A percentile compares a stretch with the other conserved stretches of the same genome.
These are phyloP conservation scores for Lasioglossum vierecki DNA, from an alignment of 2,888 invertebrate genomes.

Conservation along the genomic window DNA sequence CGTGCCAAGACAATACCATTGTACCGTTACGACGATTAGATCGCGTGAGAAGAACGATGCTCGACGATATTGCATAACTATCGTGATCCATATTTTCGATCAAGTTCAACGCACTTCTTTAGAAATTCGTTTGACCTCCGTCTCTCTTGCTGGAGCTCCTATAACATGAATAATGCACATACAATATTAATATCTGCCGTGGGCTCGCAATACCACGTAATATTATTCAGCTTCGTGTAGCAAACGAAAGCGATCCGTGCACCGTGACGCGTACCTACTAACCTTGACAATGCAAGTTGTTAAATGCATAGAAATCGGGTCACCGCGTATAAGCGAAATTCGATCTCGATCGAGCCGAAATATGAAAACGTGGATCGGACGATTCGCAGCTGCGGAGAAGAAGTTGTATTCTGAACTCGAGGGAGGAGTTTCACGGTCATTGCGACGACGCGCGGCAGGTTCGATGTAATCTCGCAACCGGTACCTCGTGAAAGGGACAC, in stretches of 20 bases:
- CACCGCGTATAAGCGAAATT: constrained; percentile 39
- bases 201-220: constrained; percentile 22
- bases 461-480: not conserved
- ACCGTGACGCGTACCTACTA: constrained; percentile 47
- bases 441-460: not conserved
- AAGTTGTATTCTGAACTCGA: no score
- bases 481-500: constrained; percentile 37
- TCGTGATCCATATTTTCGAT: not conserved
- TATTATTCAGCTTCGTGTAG: constrained; percentile 32
- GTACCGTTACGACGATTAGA: not conserved
- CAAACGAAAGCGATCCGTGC: constrained; percentile 55
- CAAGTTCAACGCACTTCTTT: not conserved
- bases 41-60: not conserved
- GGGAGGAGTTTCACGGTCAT: no score
- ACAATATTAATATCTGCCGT: not conserved
- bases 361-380: not conserved
- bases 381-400: not conserved
- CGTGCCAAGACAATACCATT: not conserved
- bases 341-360: constrained; percentile 12
- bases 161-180: not conserved
- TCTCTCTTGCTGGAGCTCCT: not conserved
- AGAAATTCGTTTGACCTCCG: not conserved
- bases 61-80: constrained; percentile 16
- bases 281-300: constrained; percentile 52
- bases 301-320: constrained; percentile 57